Percentiles rank a stretch among this genome's conserved stretches.
Conservation (phyloP, 2,113 vertebrate species). For the Coptodon rendalli region DNA sequence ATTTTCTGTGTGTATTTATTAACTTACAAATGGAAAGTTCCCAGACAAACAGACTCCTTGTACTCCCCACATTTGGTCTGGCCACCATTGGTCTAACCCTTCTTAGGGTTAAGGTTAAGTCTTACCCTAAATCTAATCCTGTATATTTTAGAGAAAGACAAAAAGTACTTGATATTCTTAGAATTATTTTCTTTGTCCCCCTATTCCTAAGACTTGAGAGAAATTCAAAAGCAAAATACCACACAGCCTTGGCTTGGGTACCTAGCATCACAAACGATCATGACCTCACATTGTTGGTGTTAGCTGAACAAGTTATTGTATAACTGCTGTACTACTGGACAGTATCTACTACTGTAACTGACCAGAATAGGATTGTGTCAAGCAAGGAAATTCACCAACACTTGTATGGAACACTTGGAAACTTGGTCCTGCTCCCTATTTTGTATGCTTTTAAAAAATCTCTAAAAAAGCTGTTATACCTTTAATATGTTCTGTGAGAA, state of each 20-base stretch:
- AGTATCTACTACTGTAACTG: not conserved
- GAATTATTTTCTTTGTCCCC: not conserved
- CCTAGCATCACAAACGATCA: not conserved
- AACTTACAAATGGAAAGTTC: not conserved
- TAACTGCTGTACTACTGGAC: not conserved
- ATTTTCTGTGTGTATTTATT: not conserved
- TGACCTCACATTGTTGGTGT: not conserved
- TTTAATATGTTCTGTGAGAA: not conserved
- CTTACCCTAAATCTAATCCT: not conserved
- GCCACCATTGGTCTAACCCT: not conserved
- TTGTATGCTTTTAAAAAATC: not conserved
- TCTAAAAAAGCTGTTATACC: not conserved
- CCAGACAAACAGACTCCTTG: not conserved
- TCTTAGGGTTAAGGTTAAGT: not conserved
- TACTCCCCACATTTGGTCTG: not conserved
- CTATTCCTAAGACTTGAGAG: fast-evolving
- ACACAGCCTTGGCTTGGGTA: not conserved
- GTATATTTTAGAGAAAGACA: not conserved
- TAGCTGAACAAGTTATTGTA: not conserved
- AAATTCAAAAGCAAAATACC: not conserved
- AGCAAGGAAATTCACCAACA: fast-evolving
- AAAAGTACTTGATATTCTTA: not conserved
- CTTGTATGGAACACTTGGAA: not conserved
- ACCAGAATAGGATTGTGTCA: fast-evolving
- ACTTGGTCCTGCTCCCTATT: not conserved